These are phyloP conservation scores for Betta splendens DNA, from an alignment of 2,797 vertebrate genomes.

Conservation along the genomic window DNA sequence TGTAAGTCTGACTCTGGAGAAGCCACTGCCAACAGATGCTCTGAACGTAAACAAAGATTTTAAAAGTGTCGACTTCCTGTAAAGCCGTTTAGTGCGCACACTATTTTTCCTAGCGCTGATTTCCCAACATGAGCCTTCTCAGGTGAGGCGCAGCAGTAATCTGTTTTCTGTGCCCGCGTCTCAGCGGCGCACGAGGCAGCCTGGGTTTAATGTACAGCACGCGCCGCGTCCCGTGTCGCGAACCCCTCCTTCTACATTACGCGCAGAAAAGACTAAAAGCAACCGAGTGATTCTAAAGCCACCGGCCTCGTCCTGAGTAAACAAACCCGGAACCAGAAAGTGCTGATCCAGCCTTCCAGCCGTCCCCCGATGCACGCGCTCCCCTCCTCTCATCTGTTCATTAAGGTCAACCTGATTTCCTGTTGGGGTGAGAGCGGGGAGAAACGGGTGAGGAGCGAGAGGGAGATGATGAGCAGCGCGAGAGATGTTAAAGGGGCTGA, in stretches of 20 bases:
- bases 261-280: conserved; percentile 35
- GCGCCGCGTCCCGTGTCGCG: too few relatives aligned
- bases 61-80: too few relatives aligned
- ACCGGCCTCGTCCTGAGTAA: conserved; percentile 72
- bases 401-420: conserved; percentile 78
- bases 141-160: conserved; percentile 8
- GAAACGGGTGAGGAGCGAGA: conserved; percentile 53
- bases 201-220: conserved; percentile 12
- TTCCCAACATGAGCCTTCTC: not conserved
- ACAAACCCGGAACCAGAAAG: conserved; percentile 71
- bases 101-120: conserved; percentile 4
- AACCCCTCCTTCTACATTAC: conserved; percentile 34
- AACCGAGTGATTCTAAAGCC: conserved; percentile 40
- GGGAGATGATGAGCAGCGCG: conserved; percentile 55
- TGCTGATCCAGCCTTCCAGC: conserved; percentile 72
- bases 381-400: conserved; percentile 76
- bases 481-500: conserved; percentile 73
- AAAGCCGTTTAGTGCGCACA: conserved; percentile 9
- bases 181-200: not conserved
- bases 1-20: too few relatives aligned
- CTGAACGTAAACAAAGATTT: too few relatives aligned
- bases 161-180: conserved; percentile 9
- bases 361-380: conserved; percentile 65
- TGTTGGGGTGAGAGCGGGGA: conserved; percentile 36
- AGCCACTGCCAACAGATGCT: too few relatives aligned